Percentiles rank a stretch among this genome's conserved stretches.
Evolutionary conservation across 2,797 vertebrate species (phyloP).

Genomic region (Dicrostonyx torquatus): DNA sequence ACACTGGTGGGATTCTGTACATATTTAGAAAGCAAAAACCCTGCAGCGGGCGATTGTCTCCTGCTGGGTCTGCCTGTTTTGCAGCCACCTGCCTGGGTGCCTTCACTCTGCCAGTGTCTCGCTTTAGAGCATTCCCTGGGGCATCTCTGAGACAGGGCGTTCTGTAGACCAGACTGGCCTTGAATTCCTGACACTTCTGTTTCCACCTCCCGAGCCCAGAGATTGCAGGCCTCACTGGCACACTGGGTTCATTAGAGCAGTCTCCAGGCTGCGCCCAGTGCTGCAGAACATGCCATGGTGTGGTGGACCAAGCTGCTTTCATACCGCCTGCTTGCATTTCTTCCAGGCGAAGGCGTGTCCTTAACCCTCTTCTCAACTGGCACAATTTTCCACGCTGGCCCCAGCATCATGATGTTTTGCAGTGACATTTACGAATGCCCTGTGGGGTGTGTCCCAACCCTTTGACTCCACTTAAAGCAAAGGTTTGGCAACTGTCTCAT

Average conservation of each 20-base stretch:
- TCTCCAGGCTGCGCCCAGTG: background rate
- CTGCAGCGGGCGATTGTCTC: background rate
- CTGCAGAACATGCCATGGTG: no score
- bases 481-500: rapidly evolving
- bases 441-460: rapidly evolving
- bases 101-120: background rate
- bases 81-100: background rate
- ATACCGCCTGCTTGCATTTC: background rate
- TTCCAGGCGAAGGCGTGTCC: background rate
- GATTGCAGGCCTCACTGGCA: background rate
- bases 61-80: background rate
- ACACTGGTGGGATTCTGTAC: background rate
- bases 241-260: background rate
- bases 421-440: rapidly evolving
- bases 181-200: background rate
- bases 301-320: background rate
- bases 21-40: background rate
- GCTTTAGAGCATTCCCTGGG: background rate
- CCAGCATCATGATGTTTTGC: background rate
- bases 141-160: background rate
- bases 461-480: background rate
- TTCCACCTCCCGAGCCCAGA: background rate
- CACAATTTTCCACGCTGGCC: background rate
- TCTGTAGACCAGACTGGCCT: background rate
- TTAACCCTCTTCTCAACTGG: background rate